phyloP scores from a whole-genome alignment of 2,113 vertebrate genomes.

The Microcebus tavaratra region DNA sequence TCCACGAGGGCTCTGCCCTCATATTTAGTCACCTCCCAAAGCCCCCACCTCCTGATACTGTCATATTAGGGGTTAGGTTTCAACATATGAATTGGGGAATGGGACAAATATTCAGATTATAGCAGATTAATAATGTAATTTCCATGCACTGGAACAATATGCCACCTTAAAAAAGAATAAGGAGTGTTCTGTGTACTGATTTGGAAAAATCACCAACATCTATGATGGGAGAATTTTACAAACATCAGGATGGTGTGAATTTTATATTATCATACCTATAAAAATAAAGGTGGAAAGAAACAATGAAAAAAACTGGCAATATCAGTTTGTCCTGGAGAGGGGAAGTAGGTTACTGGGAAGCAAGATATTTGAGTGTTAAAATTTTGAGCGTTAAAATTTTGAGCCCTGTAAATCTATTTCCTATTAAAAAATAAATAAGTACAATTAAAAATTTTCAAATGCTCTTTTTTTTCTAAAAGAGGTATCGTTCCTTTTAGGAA shows the following conservation, averaged over 20 bases:
- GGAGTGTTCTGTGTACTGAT: not conserved
- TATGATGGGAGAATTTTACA: not conserved
- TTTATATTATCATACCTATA: not conserved
- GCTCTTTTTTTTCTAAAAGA: not conserved
- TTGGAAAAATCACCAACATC: not conserved
- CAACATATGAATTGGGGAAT: not conserved
- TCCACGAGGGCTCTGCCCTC: not conserved
- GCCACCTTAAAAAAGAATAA: not conserved
- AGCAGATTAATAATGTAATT: not conserved
- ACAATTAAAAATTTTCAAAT: not conserved
- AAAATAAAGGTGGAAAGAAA: not conserved
- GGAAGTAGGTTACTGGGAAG: too few species aligned
- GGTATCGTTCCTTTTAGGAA: not conserved
- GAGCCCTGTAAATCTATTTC: not conserved
- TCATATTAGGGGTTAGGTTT: not conserved
- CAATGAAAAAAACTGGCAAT: not conserved
- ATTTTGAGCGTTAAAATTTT: not conserved
- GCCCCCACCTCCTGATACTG: not conserved
- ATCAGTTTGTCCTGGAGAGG: not conserved
- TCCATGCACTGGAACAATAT: not conserved
- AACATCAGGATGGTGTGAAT: not conserved
- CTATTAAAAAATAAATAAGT: not conserved
- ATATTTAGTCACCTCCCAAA: not conserved
- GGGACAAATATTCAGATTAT: not conserved
- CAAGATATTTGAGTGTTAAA: not conserved